Base-by-base conservation (phyloP, 53 echinoderm and acorn worm genomes). In the Apostichopus leukothele region DNA sequence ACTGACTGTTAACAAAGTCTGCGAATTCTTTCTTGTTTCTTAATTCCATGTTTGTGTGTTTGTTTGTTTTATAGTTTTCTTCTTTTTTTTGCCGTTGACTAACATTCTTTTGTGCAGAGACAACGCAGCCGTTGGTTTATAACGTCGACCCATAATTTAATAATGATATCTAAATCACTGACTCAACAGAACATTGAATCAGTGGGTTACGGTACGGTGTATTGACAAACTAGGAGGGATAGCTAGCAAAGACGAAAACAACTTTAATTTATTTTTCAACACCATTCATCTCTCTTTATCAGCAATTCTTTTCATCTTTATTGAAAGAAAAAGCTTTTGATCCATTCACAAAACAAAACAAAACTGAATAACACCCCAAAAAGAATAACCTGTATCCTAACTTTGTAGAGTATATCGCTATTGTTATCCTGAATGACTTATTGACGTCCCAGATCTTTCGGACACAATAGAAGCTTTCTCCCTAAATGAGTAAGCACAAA, bases 401-500 rank as follows among this genome's bases (percentile, higher is more conserved):
- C 39, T 39, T 39, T 39, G 39, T 39, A 39, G 39, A 63, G 16
- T 63, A 11, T 63, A 63, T 63, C 50, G 18, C 51, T 12, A 79
- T 53, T 27, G 79, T 16, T 52, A 13, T 18, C 53, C 51, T 52
- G 52, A 79, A 79, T 79, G 79, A 79, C 79, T 79, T 79, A 53
- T 53, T 79, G 79, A 79, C 52, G 79, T 79, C 79, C 18, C 11
- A 13, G 51, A 19, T 79, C 53, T 16, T 51, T 52, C 3, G 7
- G 50, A 13, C 50, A 79, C 50, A 79, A 79, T 52, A 54, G 79
- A 53, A 11, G 10, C 79, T 79, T 79, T 79, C 53, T 79, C 79
- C 18, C 51, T 53, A 79, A 53, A 79, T 79, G 50, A 51, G 79
- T 79, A 19, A 52, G 79, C 79, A 79, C 79, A 79, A 79, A 79